A percentile compares a stretch with the other conserved stretches of the same genome.
phyloP scores from a whole-genome alignment of 35 echinoderm and acorn worm genomes.

The Lytechinus variegatus region DNA sequence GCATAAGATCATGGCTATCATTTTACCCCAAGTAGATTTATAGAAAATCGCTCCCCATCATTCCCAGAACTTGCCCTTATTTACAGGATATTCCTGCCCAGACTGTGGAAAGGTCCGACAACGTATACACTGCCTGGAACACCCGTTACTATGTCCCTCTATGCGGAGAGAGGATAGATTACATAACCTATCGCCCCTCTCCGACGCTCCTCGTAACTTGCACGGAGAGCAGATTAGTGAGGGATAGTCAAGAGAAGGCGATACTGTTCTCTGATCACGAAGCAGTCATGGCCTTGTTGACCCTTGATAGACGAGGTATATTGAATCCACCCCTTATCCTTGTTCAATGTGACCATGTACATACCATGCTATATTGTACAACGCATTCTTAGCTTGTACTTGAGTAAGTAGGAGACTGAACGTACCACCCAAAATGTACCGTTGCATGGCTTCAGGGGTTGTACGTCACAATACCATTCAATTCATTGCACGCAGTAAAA shows the following conservation, averaged over 20 bases:
- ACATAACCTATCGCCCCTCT: slow-evolving; percentile 19
- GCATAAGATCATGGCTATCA: no score
- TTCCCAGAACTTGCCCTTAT: not conserved
- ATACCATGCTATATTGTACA: no score
- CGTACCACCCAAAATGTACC: no score
- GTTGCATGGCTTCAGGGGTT: no score
- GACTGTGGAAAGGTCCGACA: not conserved
- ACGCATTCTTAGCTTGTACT: no score
- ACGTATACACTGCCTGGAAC: not conserved
- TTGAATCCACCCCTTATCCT: no score
- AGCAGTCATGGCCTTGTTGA: not conserved
- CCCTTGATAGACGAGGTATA: not conserved
- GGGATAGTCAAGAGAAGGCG: not conserved
- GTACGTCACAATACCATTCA: no score
- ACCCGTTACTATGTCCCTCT: not conserved
- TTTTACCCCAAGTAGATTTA: no score
- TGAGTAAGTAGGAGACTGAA: no score
- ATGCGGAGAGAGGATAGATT: not conserved
- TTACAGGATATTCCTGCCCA: not conserved
- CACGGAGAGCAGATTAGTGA: not conserved
- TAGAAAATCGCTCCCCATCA: no score
- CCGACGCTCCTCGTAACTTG: not conserved
- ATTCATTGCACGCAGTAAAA: no score
- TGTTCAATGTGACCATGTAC: no score
- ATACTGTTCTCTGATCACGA: not conserved